A percentile compares a stretch with the other conserved stretches of the same genome.
phyloP scores from a whole-genome alignment of 2,113 vertebrate genomes.

The Rhizomys pruinosus region DNA sequence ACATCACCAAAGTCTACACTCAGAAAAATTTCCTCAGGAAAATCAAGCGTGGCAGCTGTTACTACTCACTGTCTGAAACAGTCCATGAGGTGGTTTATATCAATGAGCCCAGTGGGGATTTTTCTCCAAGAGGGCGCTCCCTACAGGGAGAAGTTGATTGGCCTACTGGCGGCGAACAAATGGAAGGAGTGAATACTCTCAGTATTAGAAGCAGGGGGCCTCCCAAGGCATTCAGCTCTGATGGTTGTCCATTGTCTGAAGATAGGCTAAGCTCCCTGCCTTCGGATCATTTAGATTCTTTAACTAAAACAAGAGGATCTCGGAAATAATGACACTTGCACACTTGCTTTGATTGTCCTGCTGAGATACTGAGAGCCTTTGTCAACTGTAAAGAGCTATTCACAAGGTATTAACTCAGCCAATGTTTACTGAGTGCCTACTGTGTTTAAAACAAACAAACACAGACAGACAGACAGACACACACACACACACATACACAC shows the following conservation, averaged over 20 bases:
- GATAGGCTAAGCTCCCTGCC: not conserved
- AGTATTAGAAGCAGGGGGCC: not conserved
- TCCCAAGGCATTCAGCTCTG: not conserved
- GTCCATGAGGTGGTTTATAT: slow-evolving; percentile 23
- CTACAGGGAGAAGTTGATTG: slow-evolving; percentile 34
- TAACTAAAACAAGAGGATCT: slow-evolving; percentile 34
- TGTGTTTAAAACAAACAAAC: not conserved
- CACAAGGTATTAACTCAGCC: not conserved
- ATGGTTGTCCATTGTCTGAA: slow-evolving; percentile 34
- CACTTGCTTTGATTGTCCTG: slow-evolving; percentile 40
- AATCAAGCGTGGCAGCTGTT: slow-evolving; percentile 32
- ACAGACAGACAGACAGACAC: not conserved
- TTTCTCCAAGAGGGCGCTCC: not conserved
- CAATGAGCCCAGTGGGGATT: not conserved
- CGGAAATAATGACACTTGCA: slow-evolving; percentile 29
- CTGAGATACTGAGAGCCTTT: not conserved
- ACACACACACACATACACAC: not conserved
- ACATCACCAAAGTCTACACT: slow-evolving; percentile 27
- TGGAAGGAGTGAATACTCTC: slow-evolving; percentile 11
- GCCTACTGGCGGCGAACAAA: not conserved
- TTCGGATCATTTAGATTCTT: slow-evolving; percentile 30
- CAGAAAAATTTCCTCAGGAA: slow-evolving; percentile 49
- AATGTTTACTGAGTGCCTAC: slow-evolving; percentile 32
- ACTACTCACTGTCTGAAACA: slow-evolving; percentile 41
- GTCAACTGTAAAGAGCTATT: not conserved